Percentiles rank a stretch among this genome's conserved stretches.
Evolutionary conservation across 1,140 invertebrate genomes (phyloP).

Genomic region (Heliconius nattereri): DNA sequence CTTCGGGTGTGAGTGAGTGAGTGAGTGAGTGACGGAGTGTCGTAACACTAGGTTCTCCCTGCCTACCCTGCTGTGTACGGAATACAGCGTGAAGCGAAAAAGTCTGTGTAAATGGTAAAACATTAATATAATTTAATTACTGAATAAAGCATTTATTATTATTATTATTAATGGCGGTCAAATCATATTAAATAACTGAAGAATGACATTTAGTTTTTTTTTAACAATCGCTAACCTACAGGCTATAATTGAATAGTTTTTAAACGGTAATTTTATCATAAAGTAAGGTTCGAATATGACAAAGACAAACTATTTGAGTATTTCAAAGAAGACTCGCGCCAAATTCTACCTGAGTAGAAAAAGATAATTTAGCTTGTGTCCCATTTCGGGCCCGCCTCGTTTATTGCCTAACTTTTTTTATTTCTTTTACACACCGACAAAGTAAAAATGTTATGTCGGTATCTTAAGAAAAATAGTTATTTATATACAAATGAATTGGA

Average conservation of each 20-base stretch:
- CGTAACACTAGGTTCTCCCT: no score
- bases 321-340: constrained; percentile 50
- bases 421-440: constrained; percentile 50
- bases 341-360: constrained; percentile 59
- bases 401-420: constrained; percentile 55
- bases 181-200: background rate
- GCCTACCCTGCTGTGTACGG: no score
- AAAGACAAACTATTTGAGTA: constrained; percentile 42
- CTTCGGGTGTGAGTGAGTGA: no score
- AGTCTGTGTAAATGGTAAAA: background rate
- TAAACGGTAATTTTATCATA: constrained; percentile 48
- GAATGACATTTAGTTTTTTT: constrained; percentile 1
- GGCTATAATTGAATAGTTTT: constrained; percentile 44
- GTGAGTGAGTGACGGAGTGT: no score
- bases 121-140: background rate
- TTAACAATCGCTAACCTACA: constrained; percentile 20
- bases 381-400: constrained; percentile 53
- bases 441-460: constrained; percentile 34
- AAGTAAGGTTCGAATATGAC: constrained; percentile 39
- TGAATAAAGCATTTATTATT: no score
- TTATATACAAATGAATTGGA: constrained; percentile 9
- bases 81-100: no score
- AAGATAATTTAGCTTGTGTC: constrained; percentile 52
- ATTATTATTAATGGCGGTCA: no score
- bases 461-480: constrained; percentile 25